Evolutionary conservation across 2,797 vertebrate genomes (phyloP), one percentile per base, ranked within the genome.

Genomic region (Mallotus villosus): DNA sequence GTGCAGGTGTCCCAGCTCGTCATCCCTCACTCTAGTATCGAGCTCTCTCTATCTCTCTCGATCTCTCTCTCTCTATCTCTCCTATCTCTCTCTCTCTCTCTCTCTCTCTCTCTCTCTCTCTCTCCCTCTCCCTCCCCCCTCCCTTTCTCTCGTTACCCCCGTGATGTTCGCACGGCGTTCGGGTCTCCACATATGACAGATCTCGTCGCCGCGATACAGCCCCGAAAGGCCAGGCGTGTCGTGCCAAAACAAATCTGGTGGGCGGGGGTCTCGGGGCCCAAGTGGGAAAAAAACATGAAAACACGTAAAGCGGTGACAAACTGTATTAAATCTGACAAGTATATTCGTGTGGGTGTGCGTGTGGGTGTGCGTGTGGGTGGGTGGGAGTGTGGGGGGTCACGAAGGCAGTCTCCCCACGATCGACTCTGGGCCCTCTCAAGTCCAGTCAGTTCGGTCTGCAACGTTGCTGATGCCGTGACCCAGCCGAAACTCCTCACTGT

Each of bases 401-500:
- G 25, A 62, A 77, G 69, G 69, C 24, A 21, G 70, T 60, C 77
- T 65, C 58, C 17, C 69, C 71, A 73, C 77, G 77, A 65, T 64
- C 78, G 68, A 69, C 63, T 59, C 34, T 73, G 78, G 78, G 22
- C 19, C 72, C 75, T 16, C n/a, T 34, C 32, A 59, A 25, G 11
- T 6, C 73, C 5, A 58, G 66, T 76, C 72, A 62, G 58, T 72
- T 78, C 68, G 71, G 65, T 70, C 74, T 51, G 17, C 81, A 79
- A 78, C 77, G 74, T 3, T 2, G 5, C 22, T 24, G 59, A 70
- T 25, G 73, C 78, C 78, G 6, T 32, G 74, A 81, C 68, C 17
- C 75, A 72, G 81, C 86, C 1, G 59, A 24, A 8, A 25, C 21
- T 14, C 7, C 59, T 24, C 86, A 84, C 83, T 82, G 83, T 87